Conservation (phyloP, 2,113 vertebrate genomes). For the Epinephelus lanceolatus region DNA sequence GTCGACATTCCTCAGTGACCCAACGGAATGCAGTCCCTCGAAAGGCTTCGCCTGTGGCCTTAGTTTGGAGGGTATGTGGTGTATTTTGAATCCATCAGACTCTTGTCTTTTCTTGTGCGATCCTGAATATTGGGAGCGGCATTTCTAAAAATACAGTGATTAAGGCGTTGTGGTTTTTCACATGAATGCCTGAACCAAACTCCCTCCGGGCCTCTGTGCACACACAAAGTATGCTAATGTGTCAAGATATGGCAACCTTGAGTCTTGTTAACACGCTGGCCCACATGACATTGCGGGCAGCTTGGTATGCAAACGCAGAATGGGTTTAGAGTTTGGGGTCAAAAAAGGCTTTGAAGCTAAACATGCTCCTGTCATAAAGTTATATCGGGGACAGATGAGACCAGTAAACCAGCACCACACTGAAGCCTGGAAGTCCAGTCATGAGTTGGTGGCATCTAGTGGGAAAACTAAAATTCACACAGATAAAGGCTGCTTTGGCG, state of each 20-base stretch:
- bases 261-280: conserved; percentile 71
- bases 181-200: conserved; percentile 51
- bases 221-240: conserved; percentile 67
- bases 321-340: conserved; percentile 62
- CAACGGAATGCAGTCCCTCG: conserved; percentile 74
- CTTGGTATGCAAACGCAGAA: conserved; percentile 63
- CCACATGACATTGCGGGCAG: conserved; percentile 56
- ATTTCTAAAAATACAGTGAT: conserved; percentile 74
- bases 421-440: conserved; percentile 39
- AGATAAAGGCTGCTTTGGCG: not conserved
- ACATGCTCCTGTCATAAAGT: conserved; percentile 58
- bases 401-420: conserved; percentile 43
- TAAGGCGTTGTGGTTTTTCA: conserved; percentile 58
- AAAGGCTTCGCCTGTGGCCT: conserved; percentile 81
- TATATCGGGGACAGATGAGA: conserved; percentile 64
- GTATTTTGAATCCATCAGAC: conserved; percentile 63
- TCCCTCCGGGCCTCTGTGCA: conserved; percentile 27
- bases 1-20: conserved; percentile 79
- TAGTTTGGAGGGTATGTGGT: conserved; percentile 60
- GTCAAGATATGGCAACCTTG: conserved; percentile 63
- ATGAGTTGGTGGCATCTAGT: conserved; percentile 22
- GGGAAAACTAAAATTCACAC: conserved; percentile 10
- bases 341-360: conserved; percentile 66
- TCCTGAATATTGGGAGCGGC: conserved; percentile 59
- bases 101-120: conserved; percentile 60